Base-by-base conservation (phyloP, 2,113 vertebrate genomes). In the Narcine bancroftii region DNA sequence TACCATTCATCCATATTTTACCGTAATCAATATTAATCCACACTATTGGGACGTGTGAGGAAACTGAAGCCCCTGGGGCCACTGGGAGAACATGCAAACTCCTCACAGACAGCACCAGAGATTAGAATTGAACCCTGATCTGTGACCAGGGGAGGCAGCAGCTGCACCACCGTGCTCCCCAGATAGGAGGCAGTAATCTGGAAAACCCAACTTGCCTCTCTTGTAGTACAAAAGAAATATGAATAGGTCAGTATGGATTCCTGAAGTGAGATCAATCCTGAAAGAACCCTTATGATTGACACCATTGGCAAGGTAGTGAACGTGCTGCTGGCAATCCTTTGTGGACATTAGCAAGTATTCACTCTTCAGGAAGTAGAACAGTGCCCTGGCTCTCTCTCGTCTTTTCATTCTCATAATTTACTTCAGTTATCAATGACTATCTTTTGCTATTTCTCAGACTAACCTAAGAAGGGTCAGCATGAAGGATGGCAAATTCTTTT, bases 391-490 rank as follows among this genome's bases (percentile, higher is more conserved):
- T 69, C 89, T 69, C 45, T 69, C 69, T 19, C 47, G 26, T 91
- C 89, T 47, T 10, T 47, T 91, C 65, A 45, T 42, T 39, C 42
- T 33, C 65, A 66, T 91, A 91, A 69, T 91, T 69, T 91, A 87
- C 53, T 47, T 36, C 36, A 91, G 53, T 87, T 53, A 71, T 91
- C 42, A 91, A 71, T 60, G 89, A 45, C 89, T 69, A 69, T 36
- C 42, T 47, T 91, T 69, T 69, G 36, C 60, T 91, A 69, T 45
- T 69, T 45, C 65, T 91, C 89, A 89, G 87, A 69, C 26, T 91
- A 36, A 42, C 65, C 63, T 91, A 91, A 91, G 87, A 69, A 69
- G 45, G 89, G 89, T 45, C 89, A 91, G 89, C 89, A 91, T 69
- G 69, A 91, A 24, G 60, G 89, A 47, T 91, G 89, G 81, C 81